Conservation (phyloP, 2,888 invertebrate genomes). For the Pyrrhosoma nymphula region DNA sequence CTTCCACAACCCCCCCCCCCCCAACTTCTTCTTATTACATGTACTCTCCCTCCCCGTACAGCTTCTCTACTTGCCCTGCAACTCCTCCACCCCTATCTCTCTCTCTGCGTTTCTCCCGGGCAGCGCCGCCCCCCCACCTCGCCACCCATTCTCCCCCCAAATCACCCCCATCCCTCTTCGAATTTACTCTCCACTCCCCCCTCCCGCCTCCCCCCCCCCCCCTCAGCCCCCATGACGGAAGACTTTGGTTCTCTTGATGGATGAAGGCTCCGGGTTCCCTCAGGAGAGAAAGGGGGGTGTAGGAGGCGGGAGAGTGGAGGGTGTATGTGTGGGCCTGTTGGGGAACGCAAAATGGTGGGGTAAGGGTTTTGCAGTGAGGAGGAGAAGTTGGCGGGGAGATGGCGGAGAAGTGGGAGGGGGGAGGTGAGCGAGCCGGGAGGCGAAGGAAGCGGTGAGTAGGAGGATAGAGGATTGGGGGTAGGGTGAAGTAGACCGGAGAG, state of each 20-base stretch:
- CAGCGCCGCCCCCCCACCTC: neutral
- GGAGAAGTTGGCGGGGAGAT: neutral
- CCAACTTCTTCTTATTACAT: neutral
- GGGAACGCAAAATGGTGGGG: neutral
- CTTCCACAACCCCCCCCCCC: neutral
- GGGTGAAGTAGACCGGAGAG: neutral
- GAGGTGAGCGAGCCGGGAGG: neutral
- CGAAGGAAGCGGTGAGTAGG: neutral
- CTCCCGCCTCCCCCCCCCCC: neutral
- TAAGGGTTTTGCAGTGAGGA: neutral
- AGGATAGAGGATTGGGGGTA: neutral
- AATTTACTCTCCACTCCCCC: neutral
- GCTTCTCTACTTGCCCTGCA: neutral
- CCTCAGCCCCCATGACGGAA: conserved; percentile 41
- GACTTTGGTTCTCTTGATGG: conserved; percentile 63
- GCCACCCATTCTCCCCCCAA: neutral
- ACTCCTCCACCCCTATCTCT: neutral
- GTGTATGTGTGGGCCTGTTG: neutral
- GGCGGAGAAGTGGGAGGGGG: neutral
- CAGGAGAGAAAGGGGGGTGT: conserved; percentile 4
- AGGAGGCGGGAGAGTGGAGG: neutral
- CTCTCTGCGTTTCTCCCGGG: neutral
- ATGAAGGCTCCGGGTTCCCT: conserved; percentile 52
- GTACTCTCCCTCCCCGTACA: neutral
- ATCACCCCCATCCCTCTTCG: neutral